phyloP scores from a whole-genome alignment of 2,888 invertebrate genomes.

The Globia sparganii region DNA sequence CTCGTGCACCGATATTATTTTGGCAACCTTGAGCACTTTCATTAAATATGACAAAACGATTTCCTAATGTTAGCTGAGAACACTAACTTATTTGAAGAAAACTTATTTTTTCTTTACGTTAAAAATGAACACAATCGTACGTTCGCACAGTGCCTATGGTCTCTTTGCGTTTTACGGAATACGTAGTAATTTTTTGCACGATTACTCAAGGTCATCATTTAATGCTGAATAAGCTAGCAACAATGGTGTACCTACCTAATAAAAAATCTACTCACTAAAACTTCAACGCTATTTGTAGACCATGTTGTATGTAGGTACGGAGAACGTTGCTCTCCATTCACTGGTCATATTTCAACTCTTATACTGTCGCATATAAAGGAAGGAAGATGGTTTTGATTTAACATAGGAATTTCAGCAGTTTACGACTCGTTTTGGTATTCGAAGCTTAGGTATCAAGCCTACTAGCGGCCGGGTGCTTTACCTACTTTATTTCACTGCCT shows the following conservation, averaged over 20 bases:
- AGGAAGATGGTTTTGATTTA: neutral
- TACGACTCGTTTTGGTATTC: neutral
- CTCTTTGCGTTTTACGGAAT: neutral
- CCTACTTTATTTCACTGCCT: neutral
- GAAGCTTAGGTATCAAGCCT: neutral
- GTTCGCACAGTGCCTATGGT: neutral
- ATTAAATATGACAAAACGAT: slow-evolving; percentile 59
- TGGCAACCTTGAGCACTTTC: slow-evolving; percentile 71
- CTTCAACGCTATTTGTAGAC: neutral
- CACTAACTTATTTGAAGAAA: slow-evolving; percentile 13
- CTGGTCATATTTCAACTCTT: neutral
- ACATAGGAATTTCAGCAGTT: neutral
- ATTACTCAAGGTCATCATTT: neutral
- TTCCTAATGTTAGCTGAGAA: slow-evolving; percentile 32
- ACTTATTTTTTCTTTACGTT: neutral
- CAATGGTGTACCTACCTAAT: slow-evolving; percentile 3
- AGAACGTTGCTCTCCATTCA: neutral
- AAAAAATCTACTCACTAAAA: slow-evolving; percentile 1
- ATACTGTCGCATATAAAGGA: neutral
- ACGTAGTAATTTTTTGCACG: slow-evolving; percentile 12
- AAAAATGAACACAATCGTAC: neutral
- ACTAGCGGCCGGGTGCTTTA: neutral
- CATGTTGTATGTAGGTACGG: neutral
- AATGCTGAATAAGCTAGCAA: slow-evolving; percentile 6
- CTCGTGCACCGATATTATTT: slow-evolving; percentile 62